These are phyloP conservation scores for Xerus inauris DNA, from an alignment of 2,113 vertebrate genomes.

Conservation along the genomic window DNA sequence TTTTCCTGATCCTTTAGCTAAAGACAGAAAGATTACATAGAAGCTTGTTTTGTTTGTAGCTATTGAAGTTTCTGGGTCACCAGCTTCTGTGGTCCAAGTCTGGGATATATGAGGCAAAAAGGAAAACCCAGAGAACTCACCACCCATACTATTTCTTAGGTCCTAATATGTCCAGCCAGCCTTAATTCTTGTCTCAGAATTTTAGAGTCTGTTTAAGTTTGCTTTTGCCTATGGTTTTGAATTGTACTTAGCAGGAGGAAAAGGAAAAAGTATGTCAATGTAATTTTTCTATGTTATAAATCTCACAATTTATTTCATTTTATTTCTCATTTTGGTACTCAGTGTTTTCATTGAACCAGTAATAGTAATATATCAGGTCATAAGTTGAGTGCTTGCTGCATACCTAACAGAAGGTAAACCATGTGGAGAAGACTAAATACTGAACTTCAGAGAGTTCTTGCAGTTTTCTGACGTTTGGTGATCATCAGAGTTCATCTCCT, in stretches of 20 bases:
- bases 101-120: background rate
- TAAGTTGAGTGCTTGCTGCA: background rate
- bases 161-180: rapidly evolving
- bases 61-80: background rate
- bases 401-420: background rate
- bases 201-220: background rate
- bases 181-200: background rate
- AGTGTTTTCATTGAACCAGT: background rate
- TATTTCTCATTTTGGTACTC: background rate
- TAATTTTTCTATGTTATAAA: background rate
- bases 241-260: background rate
- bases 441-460: background rate
- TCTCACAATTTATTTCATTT: background rate
- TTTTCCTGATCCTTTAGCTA: background rate
- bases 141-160: background rate
- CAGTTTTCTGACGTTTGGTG: background rate
- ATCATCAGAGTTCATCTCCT: background rate
- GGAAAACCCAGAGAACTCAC: background rate
- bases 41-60: background rate
- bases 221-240: background rate
- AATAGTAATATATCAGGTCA: background rate
- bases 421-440: background rate
- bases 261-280: background rate
- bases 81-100: background rate
- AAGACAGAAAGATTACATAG: background rate